Evolutionary conservation across 2,888 invertebrate genomes (phyloP), one percentile per base, ranked within the genome.

Genomic region (Bombylius discolor): DNA sequence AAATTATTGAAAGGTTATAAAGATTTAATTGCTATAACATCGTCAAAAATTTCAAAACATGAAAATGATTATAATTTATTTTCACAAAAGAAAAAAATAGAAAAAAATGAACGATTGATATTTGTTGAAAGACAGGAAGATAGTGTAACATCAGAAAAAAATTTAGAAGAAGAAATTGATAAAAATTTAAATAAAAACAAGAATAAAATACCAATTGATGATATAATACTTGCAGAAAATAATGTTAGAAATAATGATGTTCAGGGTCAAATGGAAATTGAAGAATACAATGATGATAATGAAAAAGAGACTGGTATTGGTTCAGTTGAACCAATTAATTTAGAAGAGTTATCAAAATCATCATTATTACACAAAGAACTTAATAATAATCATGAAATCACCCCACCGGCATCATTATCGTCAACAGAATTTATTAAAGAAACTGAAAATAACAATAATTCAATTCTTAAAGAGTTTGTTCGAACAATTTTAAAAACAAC

Each of bases 401-500:
- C 23, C 23, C 23, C 23, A 23, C 23, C 23, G 23, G 23, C 23
- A 23, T 23, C 23, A 23, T 23, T 23, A 23, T 23, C 23, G 23
- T 23, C 23, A 23, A 23, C 23, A 23, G 23, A 23, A 23, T 23
- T 23, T 23, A 23, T 23, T 23, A 23, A 23, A 23, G 23, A 23
- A 34, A 23, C 6, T 45, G 23, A 45, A 32, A 58, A 56, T 49
- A 59, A 61, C n/a, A 56, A 60, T 46, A 57, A 57, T 55, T 72
- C 73, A 1, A 70, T 81, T 45, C 72, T 81, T 59, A 79, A 80
- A 0, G 78, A 79, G 60, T 77, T 79, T 7, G 74, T 82, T 36
- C 80, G 81, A 65, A 78, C 79, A 45, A 79, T 81, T 58, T 66
- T 82, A 32, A 78, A 73, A 44, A 76, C 73, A 42, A 76, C 77